Percentiles rank a stretch among this genome's conserved stretches.
phyloP scores from a whole-genome alignment of 2,888 invertebrate species.

The Aleiodes alternator region DNA sequence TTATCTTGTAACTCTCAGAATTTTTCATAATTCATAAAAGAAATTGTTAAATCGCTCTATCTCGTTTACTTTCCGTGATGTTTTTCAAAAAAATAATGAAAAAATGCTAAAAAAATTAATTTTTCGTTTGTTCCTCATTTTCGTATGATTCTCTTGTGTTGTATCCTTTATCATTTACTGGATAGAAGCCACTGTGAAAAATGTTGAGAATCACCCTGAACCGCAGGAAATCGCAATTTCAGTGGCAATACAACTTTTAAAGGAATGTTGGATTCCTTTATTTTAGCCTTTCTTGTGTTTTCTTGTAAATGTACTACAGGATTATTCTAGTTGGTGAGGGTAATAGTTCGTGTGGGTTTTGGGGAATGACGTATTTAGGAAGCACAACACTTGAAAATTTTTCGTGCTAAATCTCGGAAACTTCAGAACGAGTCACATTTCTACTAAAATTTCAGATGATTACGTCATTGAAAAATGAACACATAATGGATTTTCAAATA shows the following conservation, averaged over 20 bases:
- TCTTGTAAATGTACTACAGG: slow-evolving; percentile 47
- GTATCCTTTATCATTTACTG: neutral
- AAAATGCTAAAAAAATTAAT: neutral
- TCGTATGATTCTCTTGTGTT: slow-evolving; percentile 10
- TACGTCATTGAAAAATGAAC: too few relatives aligned
- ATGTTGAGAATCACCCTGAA: slow-evolving; percentile 21
- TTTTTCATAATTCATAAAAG: too few relatives aligned
- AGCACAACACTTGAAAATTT: slow-evolving; percentile 53
- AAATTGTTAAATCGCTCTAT: too few relatives aligned
- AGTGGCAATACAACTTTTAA: slow-evolving; percentile 24
- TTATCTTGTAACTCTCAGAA: too few relatives aligned
- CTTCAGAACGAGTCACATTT: too few relatives aligned
- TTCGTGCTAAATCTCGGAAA: too few relatives aligned
- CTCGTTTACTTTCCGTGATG: neutral
- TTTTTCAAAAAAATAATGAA: neutral
- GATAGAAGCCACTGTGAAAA: slow-evolving; percentile 19
- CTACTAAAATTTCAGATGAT: too few relatives aligned
- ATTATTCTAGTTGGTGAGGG: slow-evolving; percentile 58
- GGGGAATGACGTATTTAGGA: slow-evolving; percentile 54
- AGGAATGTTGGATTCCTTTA: slow-evolving; percentile 56
- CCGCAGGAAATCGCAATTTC: slow-evolving; percentile 39
- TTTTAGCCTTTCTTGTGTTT: neutral
- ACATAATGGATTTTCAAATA: too few relatives aligned
- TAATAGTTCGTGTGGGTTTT: slow-evolving; percentile 60
- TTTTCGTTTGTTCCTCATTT: neutral